Base-by-base conservation (phyloP, 2,888 invertebrate genomes). In the Agrilus mali region DNA sequence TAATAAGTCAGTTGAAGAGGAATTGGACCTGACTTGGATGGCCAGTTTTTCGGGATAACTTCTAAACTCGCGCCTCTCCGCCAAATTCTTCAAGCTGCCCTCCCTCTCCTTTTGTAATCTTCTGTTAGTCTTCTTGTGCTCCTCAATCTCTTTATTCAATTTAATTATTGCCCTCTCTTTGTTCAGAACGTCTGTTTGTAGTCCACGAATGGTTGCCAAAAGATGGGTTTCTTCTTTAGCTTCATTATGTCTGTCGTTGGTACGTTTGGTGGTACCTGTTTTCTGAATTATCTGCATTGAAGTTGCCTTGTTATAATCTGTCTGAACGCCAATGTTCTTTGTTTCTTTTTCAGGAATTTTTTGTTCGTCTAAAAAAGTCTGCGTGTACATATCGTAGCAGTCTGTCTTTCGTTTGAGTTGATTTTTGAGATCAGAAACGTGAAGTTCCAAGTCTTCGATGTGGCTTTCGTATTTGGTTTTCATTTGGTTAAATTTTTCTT, bases 31-130 rank as follows among this genome's bases (percentile, higher is more conserved):
- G 6, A 33, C 20, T 15, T 66, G 66, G 2, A 55, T 50, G 2
- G 68, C 64, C 12, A 63, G 52, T 40, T 60, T 60, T 38, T 63
- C 67, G 1, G 65, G 59, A 47, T 56, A 60, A 43, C 61, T 58
- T 12, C 62, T 47, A 40, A 63, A 60, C 41, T 64, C 65, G 17
- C 54, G 56, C 42, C 55, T 54, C 10, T 65, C 66, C 5, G 61
- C 64, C 40, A 71, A 60, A 49, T 66, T 70, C 46, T 58, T 63
- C 47, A 66, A 56, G 46, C 61, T 63, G 67, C 78, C 75, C 58
- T 86, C 86, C 53, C 83, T 74, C 58, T 86, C 86, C 54, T 80
- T 83, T 58, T 86, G 86, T 55, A 86, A 65, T 58, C 80, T 77
- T 42, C 78, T 71, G 56, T 86, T 82, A 37, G 83, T 85, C 60